Conservation (phyloP, 2,113 vertebrate species). For the Isurus oxyrinchus region DNA sequence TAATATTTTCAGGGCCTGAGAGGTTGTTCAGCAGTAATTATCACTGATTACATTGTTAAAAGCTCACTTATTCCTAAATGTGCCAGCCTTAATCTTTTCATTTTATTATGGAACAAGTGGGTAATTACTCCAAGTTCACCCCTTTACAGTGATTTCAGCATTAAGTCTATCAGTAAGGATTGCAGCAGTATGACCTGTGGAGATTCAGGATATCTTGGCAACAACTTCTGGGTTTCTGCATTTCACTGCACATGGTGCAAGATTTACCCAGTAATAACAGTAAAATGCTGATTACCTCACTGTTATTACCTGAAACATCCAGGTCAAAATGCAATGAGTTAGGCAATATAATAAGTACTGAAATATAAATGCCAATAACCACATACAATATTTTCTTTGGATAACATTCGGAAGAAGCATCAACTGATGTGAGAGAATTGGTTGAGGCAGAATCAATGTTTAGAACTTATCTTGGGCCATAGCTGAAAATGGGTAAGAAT, state of each 20-base stretch:
- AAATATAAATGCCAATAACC: neutral
- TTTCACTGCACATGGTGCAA: neutral
- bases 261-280: neutral
- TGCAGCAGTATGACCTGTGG: neutral
- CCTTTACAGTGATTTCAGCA: neutral
- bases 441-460: constrained; percentile 3
- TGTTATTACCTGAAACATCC: neutral
- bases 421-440: neutral
- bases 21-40: neutral
- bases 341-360: neutral
- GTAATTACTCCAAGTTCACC: neutral
- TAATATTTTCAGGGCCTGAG: neutral
- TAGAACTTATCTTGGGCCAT: neutral
- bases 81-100: neutral
- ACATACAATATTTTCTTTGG: neutral
- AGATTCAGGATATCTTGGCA: neutral
- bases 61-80: neutral
- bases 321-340: neutral
- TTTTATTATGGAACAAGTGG: neutral
- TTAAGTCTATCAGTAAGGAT: neutral
- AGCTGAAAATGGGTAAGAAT: neutral
- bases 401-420: neutral
- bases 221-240: neutral
- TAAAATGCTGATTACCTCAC: neutral
- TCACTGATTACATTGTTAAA: neutral